Percentiles rank a stretch among this genome's conserved stretches.
Evolutionary conservation across 2,888 invertebrate species (phyloP).

Genomic region (Steromphala cineraria): DNA sequence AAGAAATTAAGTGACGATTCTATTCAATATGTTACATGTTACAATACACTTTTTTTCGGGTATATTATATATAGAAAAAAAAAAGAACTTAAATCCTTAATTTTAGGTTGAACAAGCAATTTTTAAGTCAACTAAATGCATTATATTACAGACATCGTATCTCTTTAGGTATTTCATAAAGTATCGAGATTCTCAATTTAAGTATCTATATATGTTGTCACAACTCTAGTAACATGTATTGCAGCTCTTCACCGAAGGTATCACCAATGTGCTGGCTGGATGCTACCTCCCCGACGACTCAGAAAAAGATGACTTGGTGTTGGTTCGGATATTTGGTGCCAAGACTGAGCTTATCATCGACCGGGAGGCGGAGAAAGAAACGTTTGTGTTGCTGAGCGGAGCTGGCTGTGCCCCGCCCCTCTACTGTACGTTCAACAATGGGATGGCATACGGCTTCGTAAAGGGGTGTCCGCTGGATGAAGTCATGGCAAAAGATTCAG

Average conservation of each 20-base stretch:
- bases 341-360: constrained; percentile 95
- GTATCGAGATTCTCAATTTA: too few relatives aligned
- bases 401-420: constrained; percentile 89
- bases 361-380: constrained; percentile 82
- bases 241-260: constrained; percentile 94
- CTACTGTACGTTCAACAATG: constrained; percentile 94
- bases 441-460: constrained; percentile 88
- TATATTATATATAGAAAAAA: too few relatives aligned
- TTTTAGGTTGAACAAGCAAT: too few relatives aligned
- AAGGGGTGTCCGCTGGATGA: constrained; percentile 81
- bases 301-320: constrained; percentile 81
- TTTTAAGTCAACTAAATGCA: too few relatives aligned
- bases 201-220: too few relatives aligned
- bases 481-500: constrained; percentile 65
- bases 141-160: too few relatives aligned
- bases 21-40: too few relatives aligned
- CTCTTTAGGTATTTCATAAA: too few relatives aligned
- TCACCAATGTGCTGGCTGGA: constrained; percentile 93
- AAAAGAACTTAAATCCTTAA: too few relatives aligned
- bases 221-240: too few relatives aligned
- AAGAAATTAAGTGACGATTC: too few relatives aligned
- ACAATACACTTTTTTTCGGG: too few relatives aligned
- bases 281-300: constrained; percentile 79
- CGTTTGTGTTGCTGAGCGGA: constrained; percentile 67
- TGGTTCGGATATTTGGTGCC: constrained; percentile 93